Base-by-base conservation (phyloP, 2,113 vertebrate genomes). In the Grantiella picta region DNA sequence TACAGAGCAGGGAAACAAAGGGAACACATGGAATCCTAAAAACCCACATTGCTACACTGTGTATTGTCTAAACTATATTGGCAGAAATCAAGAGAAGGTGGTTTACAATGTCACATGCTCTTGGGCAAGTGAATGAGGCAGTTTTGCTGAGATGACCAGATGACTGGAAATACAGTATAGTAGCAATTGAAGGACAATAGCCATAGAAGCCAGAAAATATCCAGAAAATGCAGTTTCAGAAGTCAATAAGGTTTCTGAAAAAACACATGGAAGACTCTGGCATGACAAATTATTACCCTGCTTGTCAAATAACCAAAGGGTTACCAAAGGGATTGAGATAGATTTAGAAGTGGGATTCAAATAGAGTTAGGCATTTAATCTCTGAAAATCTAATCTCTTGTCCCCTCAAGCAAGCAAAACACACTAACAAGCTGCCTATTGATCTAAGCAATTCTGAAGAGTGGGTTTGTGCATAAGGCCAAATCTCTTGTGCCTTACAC, bases 291-390 rank as follows among this genome's bases (percentile, higher is more conserved):
- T 45, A 89, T 63, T 90, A 31, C 5, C 29, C 18, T 86, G 35
- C 29, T 82, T 94, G 63, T 94, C 82, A 94, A 92, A 71, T 45
- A 72, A 86, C 52, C 40, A 59, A 75, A 81, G 33, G 31, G 36
- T 87, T 94, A 71, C 80, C 77, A 84, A 82, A 93, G 38, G 33
- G 70, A 63, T 61, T 91, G 79, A 80, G 73, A 61, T 10, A 79
- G 45, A 68, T 94, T 92, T 92, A 82, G 83, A 90, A 96, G 53
- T 13, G 60, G n/a, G 15, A 90, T 79, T 93, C 68, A 89, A 96
- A 75, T 71, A 94, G 49, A 76, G 11, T 93, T 78, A 63, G 84
- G 33, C 42, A 73, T 88, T 85, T 96, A 70, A 93, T 23, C 85
- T 89, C 60, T 40, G 27, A 82, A 95, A 92, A 78, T 89, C 38